Evolutionary conservation across 2,888 invertebrate genomes (phyloP).

Genomic region (Saturnia pavonia): DNA sequence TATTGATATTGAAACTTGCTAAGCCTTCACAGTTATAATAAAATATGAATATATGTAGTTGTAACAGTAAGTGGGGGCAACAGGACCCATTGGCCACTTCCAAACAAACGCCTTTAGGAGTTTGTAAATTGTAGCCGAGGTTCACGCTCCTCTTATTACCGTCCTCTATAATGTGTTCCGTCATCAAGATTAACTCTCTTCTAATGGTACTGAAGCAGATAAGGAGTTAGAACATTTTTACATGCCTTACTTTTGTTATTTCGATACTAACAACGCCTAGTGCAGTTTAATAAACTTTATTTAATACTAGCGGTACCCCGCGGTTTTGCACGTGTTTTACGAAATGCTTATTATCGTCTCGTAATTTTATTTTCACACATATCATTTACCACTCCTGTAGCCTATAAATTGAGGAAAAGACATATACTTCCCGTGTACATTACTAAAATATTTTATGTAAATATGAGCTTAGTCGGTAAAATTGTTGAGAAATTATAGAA

Average conservation of each 20-base stretch:
- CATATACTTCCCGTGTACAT: too few relatives aligned
- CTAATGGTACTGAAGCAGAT: conserved; percentile 59
- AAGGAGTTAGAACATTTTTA: conserved; percentile 8
- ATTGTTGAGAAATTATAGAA: too few relatives aligned
- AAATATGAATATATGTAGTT: conserved; percentile 20
- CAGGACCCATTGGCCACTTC: conserved; percentile 31
- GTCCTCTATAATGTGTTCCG: conserved; percentile 73
- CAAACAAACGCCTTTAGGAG: conserved; percentile 71
- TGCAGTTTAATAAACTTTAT: not conserved
- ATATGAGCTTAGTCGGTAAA: too few relatives aligned
- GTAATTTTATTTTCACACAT: too few relatives aligned
- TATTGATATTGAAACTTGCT: too few relatives aligned
- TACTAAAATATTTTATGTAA: too few relatives aligned
- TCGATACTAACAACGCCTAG: not conserved
- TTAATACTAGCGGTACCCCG: too few relatives aligned
- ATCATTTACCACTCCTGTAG: too few relatives aligned
- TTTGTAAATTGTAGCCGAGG: conserved; percentile 70
- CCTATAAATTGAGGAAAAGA: too few relatives aligned
- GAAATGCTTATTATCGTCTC: too few relatives aligned
- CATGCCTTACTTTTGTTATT: not conserved
- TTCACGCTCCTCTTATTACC: conserved; percentile 77
- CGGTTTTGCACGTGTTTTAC: too few relatives aligned
- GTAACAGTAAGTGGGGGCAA: conserved; percentile 13
- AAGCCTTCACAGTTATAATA: not conserved
- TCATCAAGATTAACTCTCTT: conserved; percentile 78